Percentiles rank a stretch among this genome's conserved stretches.
Conservation (phyloP, 2,797 vertebrate genomes). For the Semaprochilodus insignis region DNA sequence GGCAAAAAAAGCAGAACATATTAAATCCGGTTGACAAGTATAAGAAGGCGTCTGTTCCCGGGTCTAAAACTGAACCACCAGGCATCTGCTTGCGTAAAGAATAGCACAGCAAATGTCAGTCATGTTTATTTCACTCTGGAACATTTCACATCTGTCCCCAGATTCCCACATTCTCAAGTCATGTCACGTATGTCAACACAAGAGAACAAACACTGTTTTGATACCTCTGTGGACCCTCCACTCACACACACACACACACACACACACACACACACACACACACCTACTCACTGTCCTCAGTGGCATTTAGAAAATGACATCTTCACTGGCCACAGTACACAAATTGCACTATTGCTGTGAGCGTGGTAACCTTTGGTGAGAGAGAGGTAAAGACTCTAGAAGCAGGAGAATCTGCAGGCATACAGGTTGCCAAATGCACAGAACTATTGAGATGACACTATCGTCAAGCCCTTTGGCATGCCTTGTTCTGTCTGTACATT, state of each 20-base stretch:
- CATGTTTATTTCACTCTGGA: conserved; percentile 20
- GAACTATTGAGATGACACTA: too few species aligned
- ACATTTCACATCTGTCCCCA: background rate
- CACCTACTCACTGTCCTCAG: background rate
- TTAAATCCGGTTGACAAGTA: background rate
- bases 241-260: background rate
- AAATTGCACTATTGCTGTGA: background rate
- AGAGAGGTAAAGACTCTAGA: background rate
- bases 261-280: too few species aligned
- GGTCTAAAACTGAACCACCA: background rate
- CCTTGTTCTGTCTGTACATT: too few species aligned
- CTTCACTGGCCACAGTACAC: background rate
- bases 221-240: background rate
- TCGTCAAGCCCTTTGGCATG: too few species aligned
- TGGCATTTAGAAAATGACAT: conserved; percentile 19
- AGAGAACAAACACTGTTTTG: background rate
- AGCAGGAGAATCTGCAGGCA: background rate
- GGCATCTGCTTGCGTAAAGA: background rate
- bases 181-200: background rate
- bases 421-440: background rate
- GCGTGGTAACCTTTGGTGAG: background rate
- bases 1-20: background rate
- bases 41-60: background rate
- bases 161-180: background rate
- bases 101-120: conserved; percentile 12